phyloP scores from a whole-genome alignment of 2,797 vertebrate species.

The Decapterus maruadsi region DNA sequence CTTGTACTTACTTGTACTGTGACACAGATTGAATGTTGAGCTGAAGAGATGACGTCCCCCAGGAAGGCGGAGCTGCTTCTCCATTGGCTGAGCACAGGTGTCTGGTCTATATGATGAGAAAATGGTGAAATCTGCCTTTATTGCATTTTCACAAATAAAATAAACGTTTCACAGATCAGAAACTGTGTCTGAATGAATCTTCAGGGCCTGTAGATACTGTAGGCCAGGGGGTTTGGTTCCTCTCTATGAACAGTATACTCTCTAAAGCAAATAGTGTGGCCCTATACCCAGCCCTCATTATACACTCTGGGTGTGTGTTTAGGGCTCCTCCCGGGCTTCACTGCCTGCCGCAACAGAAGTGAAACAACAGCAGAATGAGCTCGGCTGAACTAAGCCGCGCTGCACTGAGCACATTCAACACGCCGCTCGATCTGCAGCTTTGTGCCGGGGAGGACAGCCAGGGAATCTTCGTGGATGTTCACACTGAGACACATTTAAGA shows the following conservation, averaged over 20 bases:
- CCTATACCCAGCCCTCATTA: constrained; percentile 56
- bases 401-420: not conserved
- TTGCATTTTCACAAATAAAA: too few relatives aligned
- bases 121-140: too few relatives aligned
- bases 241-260: constrained; percentile 58
- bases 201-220: too few relatives aligned
- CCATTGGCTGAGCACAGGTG: too few relatives aligned
- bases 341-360: not conserved
- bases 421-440: not conserved
- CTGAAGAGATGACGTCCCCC: too few relatives aligned
- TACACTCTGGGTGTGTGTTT: constrained; percentile 56
- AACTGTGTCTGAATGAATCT: too few relatives aligned
- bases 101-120: too few relatives aligned
- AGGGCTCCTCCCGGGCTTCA: constrained; percentile 44
- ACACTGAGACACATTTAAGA: not conserved
- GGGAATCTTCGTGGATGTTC: not conserved
- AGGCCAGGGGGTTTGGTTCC: constrained; percentile 7
- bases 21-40: too few relatives aligned
- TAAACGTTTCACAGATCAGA: too few relatives aligned
- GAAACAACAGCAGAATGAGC: constrained; percentile 29
- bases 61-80: too few relatives aligned
- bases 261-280: constrained; percentile 58
- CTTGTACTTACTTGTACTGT: too few relatives aligned
- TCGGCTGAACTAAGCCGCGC: constrained; percentile 21
- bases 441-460: not conserved